Conservation (phyloP, 1,140 invertebrate genomes). For the Sminthurides bifidus region DNA sequence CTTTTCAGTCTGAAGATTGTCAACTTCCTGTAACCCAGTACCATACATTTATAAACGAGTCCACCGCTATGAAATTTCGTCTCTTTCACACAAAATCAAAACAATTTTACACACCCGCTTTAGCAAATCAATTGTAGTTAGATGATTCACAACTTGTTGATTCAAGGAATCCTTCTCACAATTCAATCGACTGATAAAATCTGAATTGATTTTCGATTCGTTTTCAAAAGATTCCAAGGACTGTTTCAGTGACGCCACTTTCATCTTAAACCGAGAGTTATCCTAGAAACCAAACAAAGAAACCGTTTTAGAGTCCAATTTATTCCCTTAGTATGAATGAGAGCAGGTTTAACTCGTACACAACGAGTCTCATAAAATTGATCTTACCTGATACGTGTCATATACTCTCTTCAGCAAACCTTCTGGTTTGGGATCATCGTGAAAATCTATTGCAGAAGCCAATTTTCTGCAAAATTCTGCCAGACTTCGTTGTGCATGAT, state of each 20-base stretch:
- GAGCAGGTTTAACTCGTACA: not conserved
- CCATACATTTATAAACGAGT: not conserved
- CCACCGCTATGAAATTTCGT: not conserved
- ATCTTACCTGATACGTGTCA: conserved; percentile 27
- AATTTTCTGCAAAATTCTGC: conserved; percentile 30
- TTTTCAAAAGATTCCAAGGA: conserved; percentile 50
- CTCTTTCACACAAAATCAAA: not conserved
- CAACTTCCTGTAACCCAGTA: conserved; percentile 20
- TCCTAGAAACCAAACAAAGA: conserved; percentile 36
- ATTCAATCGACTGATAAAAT: conserved; percentile 49
- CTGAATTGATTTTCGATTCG: conserved; percentile 51
- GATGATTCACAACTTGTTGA: conserved; percentile 49
- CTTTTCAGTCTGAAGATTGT: conserved; percentile 27
- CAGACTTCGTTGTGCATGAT: conserved; percentile 23
- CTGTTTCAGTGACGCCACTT: conserved; percentile 44
- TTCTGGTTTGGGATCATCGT: conserved; percentile 28
- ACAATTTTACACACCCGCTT: conserved; percentile 38
- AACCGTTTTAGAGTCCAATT: not conserved
- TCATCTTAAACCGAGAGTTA: conserved; percentile 41
- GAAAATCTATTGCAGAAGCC: conserved; percentile 27
- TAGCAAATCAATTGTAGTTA: conserved; percentile 52
- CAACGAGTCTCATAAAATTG: not conserved
- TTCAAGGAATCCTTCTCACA: conserved; percentile 56
- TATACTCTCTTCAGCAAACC: conserved; percentile 26
- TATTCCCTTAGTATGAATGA: not conserved